Conservation (phyloP, 2,888 invertebrate genomes). For the Campoplex nolae region DNA sequence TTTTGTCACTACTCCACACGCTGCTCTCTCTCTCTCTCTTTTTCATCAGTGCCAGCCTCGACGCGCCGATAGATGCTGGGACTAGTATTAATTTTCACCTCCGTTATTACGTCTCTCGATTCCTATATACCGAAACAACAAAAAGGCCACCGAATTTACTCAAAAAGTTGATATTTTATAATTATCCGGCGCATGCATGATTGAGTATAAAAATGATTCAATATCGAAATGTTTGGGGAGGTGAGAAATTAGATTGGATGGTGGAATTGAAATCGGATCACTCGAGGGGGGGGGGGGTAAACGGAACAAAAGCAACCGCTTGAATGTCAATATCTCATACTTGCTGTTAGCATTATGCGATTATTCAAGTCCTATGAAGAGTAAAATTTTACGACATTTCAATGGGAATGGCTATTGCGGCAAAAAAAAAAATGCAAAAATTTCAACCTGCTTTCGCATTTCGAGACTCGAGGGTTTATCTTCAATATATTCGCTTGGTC, state of each 20-base stretch:
- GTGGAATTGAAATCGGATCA: no score
- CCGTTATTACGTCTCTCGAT: constrained; percentile 1
- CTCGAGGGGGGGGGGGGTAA: no score
- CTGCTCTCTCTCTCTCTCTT: not conserved
- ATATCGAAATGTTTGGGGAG: not conserved
- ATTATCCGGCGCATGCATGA: no score
- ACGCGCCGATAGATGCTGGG: constrained; percentile 20
- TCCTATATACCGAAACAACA: not conserved
- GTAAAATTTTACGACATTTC: constrained; percentile 51
- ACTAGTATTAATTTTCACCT: constrained; percentile 13
- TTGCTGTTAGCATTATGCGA: constrained; percentile 9
- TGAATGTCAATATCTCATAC: no score
- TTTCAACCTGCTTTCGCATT: constrained; percentile 12
- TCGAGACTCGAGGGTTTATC: constrained; percentile 5
- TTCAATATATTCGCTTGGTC: not conserved
- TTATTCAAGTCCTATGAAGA: constrained; percentile 25
- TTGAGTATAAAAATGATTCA: no score
- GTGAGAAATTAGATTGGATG: no score
- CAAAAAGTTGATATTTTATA: not conserved
- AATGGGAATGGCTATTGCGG: constrained; percentile 9
- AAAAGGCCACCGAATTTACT: not conserved
- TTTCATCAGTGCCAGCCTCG: constrained; percentile 34
- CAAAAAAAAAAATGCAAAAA: not conserved
- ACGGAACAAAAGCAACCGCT: no score
- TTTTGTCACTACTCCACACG: constrained; percentile 25